Evolutionary conservation across 1,140 invertebrate genomes (phyloP).

Genomic region (Halesus radiatus): DNA sequence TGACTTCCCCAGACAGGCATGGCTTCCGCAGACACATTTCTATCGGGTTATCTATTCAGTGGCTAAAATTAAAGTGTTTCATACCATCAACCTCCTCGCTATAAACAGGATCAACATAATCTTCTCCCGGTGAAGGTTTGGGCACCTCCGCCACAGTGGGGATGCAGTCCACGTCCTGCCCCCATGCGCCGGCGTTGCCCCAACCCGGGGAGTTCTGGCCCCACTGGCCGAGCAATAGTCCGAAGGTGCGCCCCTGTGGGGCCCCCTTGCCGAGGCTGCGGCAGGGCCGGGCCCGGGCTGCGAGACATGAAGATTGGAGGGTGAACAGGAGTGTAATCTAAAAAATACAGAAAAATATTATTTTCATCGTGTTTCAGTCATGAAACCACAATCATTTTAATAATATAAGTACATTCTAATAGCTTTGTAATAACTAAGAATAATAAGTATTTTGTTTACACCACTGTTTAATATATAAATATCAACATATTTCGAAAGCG

Average conservation of each 20-base stretch:
- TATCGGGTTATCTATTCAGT: no score
- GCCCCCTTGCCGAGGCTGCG: conserved; percentile 32
- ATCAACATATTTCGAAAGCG: no score
- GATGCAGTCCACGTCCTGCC: background rate
- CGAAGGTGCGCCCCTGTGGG: conserved; percentile 41
- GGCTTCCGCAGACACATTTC: no score
- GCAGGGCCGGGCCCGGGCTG: background rate
- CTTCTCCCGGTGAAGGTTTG: background rate
- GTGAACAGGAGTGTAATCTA: background rate
- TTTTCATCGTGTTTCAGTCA: no score
- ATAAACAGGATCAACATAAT: conserved; percentile 49
- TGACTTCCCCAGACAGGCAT: no score
- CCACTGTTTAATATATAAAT: no score
- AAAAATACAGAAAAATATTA: background rate
- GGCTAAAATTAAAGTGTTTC: background rate
- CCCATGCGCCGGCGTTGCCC: conserved; percentile 4
- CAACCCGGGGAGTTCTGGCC: background rate
- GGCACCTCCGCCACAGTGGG: background rate
- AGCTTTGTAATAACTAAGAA: no score
- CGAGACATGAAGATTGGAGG: background rate
- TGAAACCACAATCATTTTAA: no score
- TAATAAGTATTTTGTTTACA: no score
- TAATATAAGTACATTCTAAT: no score
- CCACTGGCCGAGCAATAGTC: conserved; percentile 32
- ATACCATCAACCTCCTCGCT: conserved; percentile 49